Conservation (phyloP, 2,113 vertebrate species). For the Bubo scandiacus region DNA sequence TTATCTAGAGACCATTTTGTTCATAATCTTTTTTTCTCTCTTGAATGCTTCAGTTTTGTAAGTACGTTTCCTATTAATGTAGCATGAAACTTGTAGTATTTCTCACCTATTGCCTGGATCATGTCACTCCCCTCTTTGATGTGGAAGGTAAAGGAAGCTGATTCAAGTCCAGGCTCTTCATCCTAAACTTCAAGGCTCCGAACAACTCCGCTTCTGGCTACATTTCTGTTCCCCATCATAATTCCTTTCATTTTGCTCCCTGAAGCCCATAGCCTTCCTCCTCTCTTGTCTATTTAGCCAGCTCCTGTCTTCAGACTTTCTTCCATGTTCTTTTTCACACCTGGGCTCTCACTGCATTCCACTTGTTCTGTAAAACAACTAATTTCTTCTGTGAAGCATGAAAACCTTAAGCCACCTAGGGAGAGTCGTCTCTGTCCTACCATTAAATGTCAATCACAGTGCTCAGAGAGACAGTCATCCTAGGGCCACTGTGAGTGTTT, state of each 20-base stretch:
- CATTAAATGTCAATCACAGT: background rate
- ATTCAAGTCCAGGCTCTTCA: constrained; percentile 43
- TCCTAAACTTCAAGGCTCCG: constrained; percentile 38
- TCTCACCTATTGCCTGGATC: constrained; percentile 42
- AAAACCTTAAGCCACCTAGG: background rate
- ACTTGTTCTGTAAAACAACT: background rate
- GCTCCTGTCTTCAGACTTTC: background rate
- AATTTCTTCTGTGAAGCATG: background rate
- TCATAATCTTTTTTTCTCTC: background rate
- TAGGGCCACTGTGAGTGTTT: background rate
- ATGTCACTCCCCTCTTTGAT: constrained; percentile 33
- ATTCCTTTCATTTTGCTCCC: constrained; percentile 7
- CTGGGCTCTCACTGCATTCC: background rate
- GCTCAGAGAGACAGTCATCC: background rate
- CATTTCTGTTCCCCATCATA: constrained; percentile 1
- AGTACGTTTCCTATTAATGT: background rate
- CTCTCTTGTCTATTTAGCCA: background rate
- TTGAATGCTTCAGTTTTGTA: constrained; percentile 12
- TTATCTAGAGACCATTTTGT: background rate
- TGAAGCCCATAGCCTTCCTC: background rate
- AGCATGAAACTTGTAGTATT: background rate
- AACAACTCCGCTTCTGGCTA: constrained; percentile 48
- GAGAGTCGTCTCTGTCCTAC: background rate
- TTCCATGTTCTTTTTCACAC: background rate
- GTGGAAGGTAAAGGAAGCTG: constrained; percentile 33